Conservation (phyloP, 2,113 vertebrate species). For the Anarhynchus alexandrinus region DNA sequence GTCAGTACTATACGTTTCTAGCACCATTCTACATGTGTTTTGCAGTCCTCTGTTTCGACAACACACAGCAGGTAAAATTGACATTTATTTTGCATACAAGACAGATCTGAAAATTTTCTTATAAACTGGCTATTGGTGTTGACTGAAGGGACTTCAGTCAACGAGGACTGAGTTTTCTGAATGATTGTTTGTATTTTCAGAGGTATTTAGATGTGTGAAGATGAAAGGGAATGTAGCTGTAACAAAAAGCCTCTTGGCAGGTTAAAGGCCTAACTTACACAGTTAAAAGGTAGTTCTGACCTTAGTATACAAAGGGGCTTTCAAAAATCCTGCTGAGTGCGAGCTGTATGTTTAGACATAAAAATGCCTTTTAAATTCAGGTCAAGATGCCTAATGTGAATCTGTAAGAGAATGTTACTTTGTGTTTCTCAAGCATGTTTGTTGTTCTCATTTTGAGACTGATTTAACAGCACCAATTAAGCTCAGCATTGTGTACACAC, state of each 20-base stretch:
- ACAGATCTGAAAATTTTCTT: neutral
- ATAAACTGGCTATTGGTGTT: neutral
- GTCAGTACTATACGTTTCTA: neutral
- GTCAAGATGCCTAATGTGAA: neutral
- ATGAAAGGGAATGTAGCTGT: neutral
- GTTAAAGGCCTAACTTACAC: neutral
- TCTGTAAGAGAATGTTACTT: neutral
- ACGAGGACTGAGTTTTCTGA: neutral
- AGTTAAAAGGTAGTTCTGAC: neutral
- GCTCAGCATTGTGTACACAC: neutral
- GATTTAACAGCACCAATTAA: constrained; percentile 4
- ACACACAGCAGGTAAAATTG: neutral
- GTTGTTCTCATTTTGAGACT: neutral
- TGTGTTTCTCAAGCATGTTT: neutral
- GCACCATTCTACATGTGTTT: neutral
- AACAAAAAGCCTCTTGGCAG: neutral
- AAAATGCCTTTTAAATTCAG: constrained; percentile 3
- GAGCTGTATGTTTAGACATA: neutral
- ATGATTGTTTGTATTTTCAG: neutral
- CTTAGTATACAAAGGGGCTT: neutral
- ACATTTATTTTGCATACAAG: neutral
- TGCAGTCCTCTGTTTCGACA: neutral
- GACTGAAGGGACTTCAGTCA: neutral
- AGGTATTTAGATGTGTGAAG: neutral
- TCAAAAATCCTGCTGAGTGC: neutral